These are phyloP conservation scores for Pedetes capensis DNA, from an alignment of 2,113 vertebrate species.

Conservation along the genomic window DNA sequence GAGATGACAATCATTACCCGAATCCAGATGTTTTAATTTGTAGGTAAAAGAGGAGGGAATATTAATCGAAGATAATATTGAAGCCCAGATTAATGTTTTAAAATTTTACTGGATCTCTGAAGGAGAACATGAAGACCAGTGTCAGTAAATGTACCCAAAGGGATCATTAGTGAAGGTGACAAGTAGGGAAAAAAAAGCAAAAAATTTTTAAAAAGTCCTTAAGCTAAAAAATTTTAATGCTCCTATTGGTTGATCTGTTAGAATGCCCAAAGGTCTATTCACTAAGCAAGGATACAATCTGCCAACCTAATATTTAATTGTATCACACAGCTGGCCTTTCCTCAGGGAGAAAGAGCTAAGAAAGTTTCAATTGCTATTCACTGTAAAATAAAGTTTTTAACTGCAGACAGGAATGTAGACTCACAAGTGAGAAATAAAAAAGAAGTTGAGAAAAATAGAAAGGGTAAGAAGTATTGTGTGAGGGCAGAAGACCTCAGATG, in stretches of 20 bases:
- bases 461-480: not conserved
- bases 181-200: not conserved
- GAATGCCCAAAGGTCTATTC: not conserved
- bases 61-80: not conserved
- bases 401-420: not conserved
- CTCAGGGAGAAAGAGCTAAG: not conserved
- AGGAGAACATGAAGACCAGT: not conserved
- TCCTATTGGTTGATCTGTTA: not conserved
- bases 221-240: not conserved
- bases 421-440: not conserved
- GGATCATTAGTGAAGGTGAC: not conserved
- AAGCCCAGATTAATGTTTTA: not conserved
- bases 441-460: constrained; percentile 11
- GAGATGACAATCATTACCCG: not conserved
- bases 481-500: not conserved
- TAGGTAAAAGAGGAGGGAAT: not conserved
- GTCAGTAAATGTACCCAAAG: not conserved
- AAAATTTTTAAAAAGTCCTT: not conserved
- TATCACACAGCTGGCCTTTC: not conserved
- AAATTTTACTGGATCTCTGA: not conserved
- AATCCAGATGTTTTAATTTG: not conserved
- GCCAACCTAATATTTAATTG: constrained; percentile 7
- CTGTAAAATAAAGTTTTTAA: constrained; percentile 2
- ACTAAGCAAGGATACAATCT: not conserved
- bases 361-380: constrained; percentile 20